phyloP scores from a whole-genome alignment of 2,888 invertebrate genomes.

The Nesidiocoris tenuis region DNA sequence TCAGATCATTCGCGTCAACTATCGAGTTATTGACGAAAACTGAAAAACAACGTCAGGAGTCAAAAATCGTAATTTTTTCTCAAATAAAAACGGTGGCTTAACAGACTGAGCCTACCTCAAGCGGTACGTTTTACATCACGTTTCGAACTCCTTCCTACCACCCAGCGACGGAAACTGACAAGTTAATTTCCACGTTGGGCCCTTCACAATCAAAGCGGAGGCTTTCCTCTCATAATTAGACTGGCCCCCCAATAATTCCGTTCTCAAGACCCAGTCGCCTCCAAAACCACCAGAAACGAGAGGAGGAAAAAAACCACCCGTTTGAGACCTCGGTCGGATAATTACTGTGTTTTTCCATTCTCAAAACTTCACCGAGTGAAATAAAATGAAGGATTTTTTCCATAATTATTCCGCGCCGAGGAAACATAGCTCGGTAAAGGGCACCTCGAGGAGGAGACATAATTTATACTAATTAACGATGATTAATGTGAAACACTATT shows the following conservation, averaged over 20 bases:
- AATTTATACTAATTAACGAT: slow-evolving; percentile 35
- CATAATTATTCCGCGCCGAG: neutral
- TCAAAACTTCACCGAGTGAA: slow-evolving; percentile 17
- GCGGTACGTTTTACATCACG: neutral
- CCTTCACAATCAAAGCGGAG: neutral
- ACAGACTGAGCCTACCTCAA: no score
- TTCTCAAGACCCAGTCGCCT: neutral
- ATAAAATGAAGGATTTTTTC: slow-evolving; percentile 2
- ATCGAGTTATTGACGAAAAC: no score
- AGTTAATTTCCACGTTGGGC: neutral
- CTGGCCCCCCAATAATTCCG: neutral
- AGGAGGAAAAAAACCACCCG: slow-evolving; percentile 1
- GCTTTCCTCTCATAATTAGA: neutral
- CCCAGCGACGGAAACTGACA: neutral
- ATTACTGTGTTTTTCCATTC: slow-evolving; percentile 23
- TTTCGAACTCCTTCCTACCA: neutral
- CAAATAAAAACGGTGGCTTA: no score
- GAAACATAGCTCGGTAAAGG: neutral
- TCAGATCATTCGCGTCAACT: no score
- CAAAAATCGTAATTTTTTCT: no score
- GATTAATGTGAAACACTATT: slow-evolving; percentile 20
- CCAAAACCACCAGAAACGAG: neutral
- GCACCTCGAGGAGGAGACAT: slow-evolving; percentile 1
- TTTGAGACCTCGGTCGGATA: neutral
- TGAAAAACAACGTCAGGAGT: no score